These are phyloP conservation scores for Ailuropoda melanoleuca DNA, from an alignment of 2,113 vertebrate genomes.

Conservation along the genomic window DNA sequence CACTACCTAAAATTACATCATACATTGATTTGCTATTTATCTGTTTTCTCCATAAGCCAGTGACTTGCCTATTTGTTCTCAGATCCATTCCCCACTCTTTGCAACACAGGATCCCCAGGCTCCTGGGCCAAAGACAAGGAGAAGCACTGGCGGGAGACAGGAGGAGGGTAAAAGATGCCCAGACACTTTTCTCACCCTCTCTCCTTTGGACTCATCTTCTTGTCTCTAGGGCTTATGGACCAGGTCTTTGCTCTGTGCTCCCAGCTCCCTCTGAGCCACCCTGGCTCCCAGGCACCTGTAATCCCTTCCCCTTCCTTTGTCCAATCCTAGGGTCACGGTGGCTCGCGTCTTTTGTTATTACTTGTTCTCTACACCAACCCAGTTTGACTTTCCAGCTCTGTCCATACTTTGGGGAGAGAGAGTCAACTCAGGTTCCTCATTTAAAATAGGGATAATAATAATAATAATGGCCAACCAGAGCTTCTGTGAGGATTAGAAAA, in stretches of 20 bases:
- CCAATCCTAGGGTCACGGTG: background rate
- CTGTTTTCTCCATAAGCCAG: background rate
- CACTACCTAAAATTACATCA: background rate
- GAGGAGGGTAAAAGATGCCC: background rate
- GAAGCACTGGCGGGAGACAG: fast-evolving
- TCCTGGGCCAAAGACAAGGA: background rate
- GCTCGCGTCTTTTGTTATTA: background rate
- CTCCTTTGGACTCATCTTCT: background rate
- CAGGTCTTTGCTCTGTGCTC: background rate
- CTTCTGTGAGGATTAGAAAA: background rate
- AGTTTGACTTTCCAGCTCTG: background rate
- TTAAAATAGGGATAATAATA: slow-evolving; percentile 26
- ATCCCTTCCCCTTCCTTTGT: background rate
- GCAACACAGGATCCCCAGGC: background rate
- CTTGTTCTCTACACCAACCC: background rate
- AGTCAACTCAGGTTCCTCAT: background rate
- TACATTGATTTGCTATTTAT: background rate
- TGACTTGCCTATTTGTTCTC: background rate
- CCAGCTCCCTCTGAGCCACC: background rate
- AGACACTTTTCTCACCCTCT: fast-evolving
- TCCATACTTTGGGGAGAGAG: background rate
- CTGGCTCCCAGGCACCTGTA: background rate
- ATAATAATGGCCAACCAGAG: background rate
- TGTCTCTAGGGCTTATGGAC: background rate
- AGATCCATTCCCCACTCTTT: background rate